phyloP scores from a whole-genome alignment of 1,140 invertebrate species.

The Drosophila leontia region DNA sequence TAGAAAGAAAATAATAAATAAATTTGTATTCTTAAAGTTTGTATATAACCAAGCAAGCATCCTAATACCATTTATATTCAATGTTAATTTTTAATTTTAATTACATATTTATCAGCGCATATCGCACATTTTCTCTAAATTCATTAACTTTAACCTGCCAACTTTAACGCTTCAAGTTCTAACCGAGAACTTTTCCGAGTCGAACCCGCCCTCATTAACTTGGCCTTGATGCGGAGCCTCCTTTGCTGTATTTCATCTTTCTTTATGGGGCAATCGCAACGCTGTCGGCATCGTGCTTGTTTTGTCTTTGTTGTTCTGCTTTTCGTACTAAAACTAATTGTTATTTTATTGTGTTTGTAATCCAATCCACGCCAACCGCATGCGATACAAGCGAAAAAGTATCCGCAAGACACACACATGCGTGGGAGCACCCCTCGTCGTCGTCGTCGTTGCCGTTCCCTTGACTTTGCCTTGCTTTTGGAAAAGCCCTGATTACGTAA shows the following conservation, averaged over 20 bases:
- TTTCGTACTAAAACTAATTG: constrained; percentile 60
- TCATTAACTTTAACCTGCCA: neutral
- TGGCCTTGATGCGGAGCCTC: neutral
- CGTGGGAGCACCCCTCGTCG: neutral
- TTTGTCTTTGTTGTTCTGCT: constrained; percentile 24
- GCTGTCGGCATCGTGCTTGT: constrained; percentile 13
- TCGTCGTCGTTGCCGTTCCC: neutral
- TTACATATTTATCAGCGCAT: neutral
- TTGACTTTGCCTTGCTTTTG: constrained; percentile 9
- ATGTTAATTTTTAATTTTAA: no score
- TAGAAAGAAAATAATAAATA: no score
- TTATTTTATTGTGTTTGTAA: constrained; percentile 62
- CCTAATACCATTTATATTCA: no score
- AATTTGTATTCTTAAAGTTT: no score
- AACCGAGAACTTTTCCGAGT: neutral
- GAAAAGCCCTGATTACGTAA: constrained; percentile 20
- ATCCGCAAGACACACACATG: constrained; percentile 25
- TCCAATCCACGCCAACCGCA: constrained; percentile 46
- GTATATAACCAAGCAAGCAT: no score
- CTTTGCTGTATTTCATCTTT: constrained; percentile 12
- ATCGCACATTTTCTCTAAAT: neutral
- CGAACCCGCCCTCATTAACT: constrained; percentile 5
- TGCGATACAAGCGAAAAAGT: constrained; percentile 30
- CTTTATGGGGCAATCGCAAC: constrained; percentile 18
- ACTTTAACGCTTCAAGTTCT: constrained; percentile 15